Evolutionary conservation across 2,797 vertebrate genomes (phyloP), one percentile per base, ranked within the genome.

Genomic region (Pyrocephalus nanus): DNA sequence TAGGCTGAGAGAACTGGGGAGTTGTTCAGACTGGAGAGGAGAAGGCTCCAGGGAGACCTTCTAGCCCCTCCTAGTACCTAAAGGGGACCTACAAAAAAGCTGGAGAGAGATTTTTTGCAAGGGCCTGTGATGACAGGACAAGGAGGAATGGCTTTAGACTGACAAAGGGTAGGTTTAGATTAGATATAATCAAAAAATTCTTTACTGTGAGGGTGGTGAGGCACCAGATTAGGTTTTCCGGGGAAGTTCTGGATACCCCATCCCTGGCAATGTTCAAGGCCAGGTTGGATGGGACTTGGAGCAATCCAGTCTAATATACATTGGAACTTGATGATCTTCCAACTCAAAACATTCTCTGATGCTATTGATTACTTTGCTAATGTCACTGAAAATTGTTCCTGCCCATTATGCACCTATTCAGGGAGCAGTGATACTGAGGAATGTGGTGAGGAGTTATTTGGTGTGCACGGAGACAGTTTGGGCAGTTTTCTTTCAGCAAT

Each of bases 391-490:
- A 91, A 38, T 51, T 61, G 23, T 32, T 86, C 18, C 57, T 72
- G 62, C 42, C 50, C 7, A 0, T 79, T 83, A 25, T 7, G 8
- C 8, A 19, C 2, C 21, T n/a, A 1, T 55, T 43, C n/a, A 32
- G 45, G 43, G 48, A 70, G 48, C n/a, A 43, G 12, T 12, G 34
- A 7, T 22, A 61, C 32, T 1, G 5, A 45, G 32, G 21, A 60
- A 43, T 43, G 54, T 23, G 8, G 5, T 2, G 2, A 53, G 57
- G 65, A 50, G n/a, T 16, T 55, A 1, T 12, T 26, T 13, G 27
- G 9, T n/a, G 53, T 30, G 57, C 65, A 15, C 0, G 0, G 38
- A 34, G 25, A 8, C 13, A 34, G 3, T 48, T 22, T 53, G 43
- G 16, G 9, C 4, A 7, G 26, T 21, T 74, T 90, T 70, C 62